Percentiles rank a stretch among this genome's conserved stretches.
Conservation (phyloP, 2,113 vertebrate species). For the Chaetodon trifascialis region DNA sequence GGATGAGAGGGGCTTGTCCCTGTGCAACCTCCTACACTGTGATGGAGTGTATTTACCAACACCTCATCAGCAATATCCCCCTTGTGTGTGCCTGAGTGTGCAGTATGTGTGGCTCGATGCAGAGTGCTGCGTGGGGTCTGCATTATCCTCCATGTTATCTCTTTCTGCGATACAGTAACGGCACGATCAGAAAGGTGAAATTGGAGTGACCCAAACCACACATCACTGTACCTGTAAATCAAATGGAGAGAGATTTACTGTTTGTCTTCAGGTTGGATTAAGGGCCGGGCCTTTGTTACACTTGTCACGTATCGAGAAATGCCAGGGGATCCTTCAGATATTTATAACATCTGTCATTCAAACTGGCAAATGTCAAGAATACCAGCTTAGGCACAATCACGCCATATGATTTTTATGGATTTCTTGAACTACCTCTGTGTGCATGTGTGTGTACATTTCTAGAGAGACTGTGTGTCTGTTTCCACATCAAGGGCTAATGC, state of each 20-base stretch:
- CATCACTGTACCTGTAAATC: neutral
- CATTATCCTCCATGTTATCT: neutral
- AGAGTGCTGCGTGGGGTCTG: neutral
- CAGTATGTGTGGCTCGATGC: slow-evolving; percentile 21
- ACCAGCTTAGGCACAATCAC: neutral
- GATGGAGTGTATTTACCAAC: slow-evolving; percentile 63
- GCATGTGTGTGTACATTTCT: slow-evolving; percentile 17
- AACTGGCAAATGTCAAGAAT: slow-evolving; percentile 51
- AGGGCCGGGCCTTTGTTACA: neutral
- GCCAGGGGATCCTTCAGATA: slow-evolving; percentile 21
- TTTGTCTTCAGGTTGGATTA: slow-evolving; percentile 5
- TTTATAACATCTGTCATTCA: slow-evolving; percentile 39
- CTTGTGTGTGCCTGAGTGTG: slow-evolving; percentile 22
- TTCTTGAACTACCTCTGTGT: neutral
- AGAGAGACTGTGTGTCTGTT: neutral
- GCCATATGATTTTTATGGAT: neutral
- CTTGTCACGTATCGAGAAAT: slow-evolving; percentile 25
- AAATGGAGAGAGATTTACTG: neutral
- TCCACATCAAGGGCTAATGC: slow-evolving; percentile 17
- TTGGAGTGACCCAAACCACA: neutral
- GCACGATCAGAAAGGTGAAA: neutral
- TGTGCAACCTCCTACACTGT: slow-evolving; percentile 56
- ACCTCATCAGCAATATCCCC: slow-evolving; percentile 55
- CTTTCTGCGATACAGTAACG: neutral
- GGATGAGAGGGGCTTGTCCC: slow-evolving; percentile 54